phyloP scores from a whole-genome alignment of 2,113 vertebrate species.

The Atractosteus spatula region DNA sequence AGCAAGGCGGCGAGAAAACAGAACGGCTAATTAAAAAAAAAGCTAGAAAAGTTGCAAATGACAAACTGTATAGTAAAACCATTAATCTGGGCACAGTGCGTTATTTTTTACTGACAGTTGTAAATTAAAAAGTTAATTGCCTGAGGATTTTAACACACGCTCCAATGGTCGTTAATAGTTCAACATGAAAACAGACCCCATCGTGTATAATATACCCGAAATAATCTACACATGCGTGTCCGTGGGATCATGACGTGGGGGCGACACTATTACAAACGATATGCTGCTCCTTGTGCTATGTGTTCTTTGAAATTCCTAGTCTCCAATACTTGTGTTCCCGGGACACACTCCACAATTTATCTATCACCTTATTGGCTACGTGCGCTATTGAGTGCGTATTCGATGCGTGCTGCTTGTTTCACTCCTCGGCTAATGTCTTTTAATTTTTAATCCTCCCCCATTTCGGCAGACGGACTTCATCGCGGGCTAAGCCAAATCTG shows the following conservation, averaged over 20 bases:
- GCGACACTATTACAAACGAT: constrained; percentile 8
- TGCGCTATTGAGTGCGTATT: constrained; percentile 44
- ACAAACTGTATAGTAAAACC: constrained; percentile 3
- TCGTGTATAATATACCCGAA: constrained; percentile 3
- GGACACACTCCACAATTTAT: constrained; percentile 10
- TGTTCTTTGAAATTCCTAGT: constrained; percentile 5
- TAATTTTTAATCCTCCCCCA: constrained; percentile 75
- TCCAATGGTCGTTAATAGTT: constrained; percentile 17
- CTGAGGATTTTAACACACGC: constrained; percentile 14
- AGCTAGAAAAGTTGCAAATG: constrained; percentile 30
- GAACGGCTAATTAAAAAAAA: constrained; percentile 28
- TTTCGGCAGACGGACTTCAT: constrained; percentile 68
- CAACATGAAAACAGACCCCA: constrained; percentile 10
- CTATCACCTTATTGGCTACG: constrained; percentile 22
- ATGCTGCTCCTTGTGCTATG: not conserved
- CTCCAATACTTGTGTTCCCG: constrained; percentile 23
- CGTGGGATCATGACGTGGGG: not conserved
- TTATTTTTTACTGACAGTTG: constrained; percentile 6
- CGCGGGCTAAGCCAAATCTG: constrained; percentile 77
- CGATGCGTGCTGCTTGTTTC: constrained; percentile 45
- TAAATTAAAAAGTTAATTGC: constrained; percentile 11
- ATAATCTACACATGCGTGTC: too few relatives aligned
- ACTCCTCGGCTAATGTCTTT: constrained; percentile 50
- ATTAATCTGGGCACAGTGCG: constrained; percentile 16
- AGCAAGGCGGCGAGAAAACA: constrained; percentile 11